Evolutionary conservation across 1,140 invertebrate genomes (phyloP).

Genomic region (Drosophila truncata): DNA sequence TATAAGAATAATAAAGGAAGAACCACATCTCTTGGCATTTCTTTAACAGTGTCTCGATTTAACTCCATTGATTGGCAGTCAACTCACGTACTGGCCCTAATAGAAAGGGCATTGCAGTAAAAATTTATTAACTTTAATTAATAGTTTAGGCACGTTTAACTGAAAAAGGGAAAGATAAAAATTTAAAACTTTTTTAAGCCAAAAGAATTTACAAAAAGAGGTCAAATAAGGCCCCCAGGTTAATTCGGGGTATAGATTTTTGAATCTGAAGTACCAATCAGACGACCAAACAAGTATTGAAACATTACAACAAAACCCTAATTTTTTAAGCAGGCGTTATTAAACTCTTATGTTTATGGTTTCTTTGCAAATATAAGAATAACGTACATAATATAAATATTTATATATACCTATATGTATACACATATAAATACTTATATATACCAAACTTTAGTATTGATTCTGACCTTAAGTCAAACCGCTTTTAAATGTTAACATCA

Average conservation of each 20-base stretch:
- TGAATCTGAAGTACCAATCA: too few species aligned
- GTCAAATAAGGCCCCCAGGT: not conserved
- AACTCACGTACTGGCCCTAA: slow-evolving; percentile 49
- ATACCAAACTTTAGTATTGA: slow-evolving; percentile 53
- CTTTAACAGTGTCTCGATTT: not conserved
- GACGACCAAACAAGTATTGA: too few species aligned
- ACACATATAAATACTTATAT: not conserved
- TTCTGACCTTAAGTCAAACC: slow-evolving; percentile 59
- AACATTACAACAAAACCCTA: too few species aligned
- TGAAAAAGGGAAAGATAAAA: not conserved
- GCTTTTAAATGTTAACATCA: slow-evolving; percentile 59
- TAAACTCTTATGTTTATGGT: not conserved
- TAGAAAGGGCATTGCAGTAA: not conserved
- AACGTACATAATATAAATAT: too few species aligned
- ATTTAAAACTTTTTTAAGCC: not conserved
- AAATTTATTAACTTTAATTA: not conserved
- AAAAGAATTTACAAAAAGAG: not conserved
- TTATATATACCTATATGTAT: not conserved
- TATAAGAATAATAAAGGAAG: not conserved
- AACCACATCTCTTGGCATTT: not conserved
- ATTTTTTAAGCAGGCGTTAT: too few species aligned
- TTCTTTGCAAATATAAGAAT: not conserved
- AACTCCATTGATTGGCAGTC: slow-evolving; percentile 25
- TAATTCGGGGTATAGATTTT: too few species aligned
- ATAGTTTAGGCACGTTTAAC: slow-evolving; percentile 10